Percentiles rank a stretch among this genome's conserved stretches.
Conservation (phyloP, 2,797 vertebrate species). For the Diplodus sargus region DNA sequence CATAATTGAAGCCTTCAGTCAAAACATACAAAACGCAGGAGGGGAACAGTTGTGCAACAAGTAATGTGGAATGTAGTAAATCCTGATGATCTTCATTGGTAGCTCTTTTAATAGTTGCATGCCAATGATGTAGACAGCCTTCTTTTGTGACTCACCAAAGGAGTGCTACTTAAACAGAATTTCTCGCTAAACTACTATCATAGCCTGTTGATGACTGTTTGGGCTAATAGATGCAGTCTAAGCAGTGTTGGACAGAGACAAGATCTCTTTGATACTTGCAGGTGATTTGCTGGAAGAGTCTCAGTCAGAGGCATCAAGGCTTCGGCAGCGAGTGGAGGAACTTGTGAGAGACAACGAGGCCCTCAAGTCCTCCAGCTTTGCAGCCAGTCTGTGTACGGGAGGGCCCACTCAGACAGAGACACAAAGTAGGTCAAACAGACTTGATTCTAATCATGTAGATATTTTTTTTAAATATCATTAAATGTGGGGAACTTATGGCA, state of each 20-base stretch:
- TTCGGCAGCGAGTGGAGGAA: slow-evolving; percentile 95
- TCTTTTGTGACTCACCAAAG: slow-evolving; percentile 57
- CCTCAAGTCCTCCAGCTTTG: slow-evolving; percentile 85
- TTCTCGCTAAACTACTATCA: slow-evolving; percentile 6
- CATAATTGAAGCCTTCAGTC: background rate
- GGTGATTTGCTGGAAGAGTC: slow-evolving; percentile 97
- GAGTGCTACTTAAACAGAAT: slow-evolving; percentile 4
- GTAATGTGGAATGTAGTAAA: slow-evolving; percentile 52
- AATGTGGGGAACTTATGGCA: background rate
- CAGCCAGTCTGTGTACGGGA: slow-evolving; percentile 81
- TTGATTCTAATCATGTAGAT: background rate
- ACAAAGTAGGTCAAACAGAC: slow-evolving; percentile 80
- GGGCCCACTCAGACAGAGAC: slow-evolving; percentile 81
- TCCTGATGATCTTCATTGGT: slow-evolving; percentile 53
- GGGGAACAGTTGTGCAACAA: background rate
- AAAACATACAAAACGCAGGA: slow-evolving; percentile 11
- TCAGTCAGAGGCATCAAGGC: slow-evolving; percentile 92
- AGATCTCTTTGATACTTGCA: slow-evolving; percentile 68
- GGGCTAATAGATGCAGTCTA: background rate
- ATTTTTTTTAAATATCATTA: background rate
- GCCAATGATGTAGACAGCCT: slow-evolving; percentile 4
- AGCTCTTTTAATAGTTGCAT: slow-evolving; percentile 26
- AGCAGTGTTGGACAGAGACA: slow-evolving; percentile 9
- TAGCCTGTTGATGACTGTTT: slow-evolving; percentile 18
- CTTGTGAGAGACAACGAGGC: slow-evolving; percentile 93